Percentiles rank a stretch among this genome's conserved stretches.
Evolutionary conservation across 2,888 invertebrate species (phyloP).

Genomic region (Stenolophus ochropezus): DNA sequence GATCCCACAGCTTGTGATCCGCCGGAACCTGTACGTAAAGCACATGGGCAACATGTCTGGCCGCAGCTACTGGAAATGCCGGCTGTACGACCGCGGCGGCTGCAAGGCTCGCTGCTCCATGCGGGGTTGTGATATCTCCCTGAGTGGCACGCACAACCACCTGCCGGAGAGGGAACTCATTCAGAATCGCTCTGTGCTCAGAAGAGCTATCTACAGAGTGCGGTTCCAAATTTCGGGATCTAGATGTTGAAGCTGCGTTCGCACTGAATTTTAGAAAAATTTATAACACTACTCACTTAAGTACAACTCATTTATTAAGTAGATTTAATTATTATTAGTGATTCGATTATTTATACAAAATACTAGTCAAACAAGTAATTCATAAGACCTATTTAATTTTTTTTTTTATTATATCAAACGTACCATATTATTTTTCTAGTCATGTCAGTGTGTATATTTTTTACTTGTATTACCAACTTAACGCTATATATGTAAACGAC

Average conservation of each 20-base stretch:
- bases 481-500: no score
- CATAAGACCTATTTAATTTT: no score
- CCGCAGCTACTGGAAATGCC: conserved; percentile 71
- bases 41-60: conserved; percentile 69
- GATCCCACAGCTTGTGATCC: conserved; percentile 68
- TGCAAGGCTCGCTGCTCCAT: conserved; percentile 69
- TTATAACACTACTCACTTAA: background rate
- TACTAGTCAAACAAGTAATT: background rate
- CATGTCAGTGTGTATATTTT: no score
- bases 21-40: conserved; percentile 69
- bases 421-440: no score
- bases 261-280: background rate
- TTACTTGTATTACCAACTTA: no score
- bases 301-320: background rate
- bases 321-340: background rate
- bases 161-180: conserved; percentile 60
- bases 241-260: background rate
- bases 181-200: conserved; percentile 63
- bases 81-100: conserved; percentile 68
- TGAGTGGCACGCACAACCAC: conserved; percentile 67
- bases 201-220: conserved; percentile 42
- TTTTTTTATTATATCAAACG: background rate
- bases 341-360: background rate
- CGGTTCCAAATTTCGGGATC: background rate
- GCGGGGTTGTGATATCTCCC: conserved; percentile 65